Evolutionary conservation across 2,113 vertebrate genomes (phyloP), one percentile per base, ranked within the genome.

Genomic region (Corvus cornix): DNA sequence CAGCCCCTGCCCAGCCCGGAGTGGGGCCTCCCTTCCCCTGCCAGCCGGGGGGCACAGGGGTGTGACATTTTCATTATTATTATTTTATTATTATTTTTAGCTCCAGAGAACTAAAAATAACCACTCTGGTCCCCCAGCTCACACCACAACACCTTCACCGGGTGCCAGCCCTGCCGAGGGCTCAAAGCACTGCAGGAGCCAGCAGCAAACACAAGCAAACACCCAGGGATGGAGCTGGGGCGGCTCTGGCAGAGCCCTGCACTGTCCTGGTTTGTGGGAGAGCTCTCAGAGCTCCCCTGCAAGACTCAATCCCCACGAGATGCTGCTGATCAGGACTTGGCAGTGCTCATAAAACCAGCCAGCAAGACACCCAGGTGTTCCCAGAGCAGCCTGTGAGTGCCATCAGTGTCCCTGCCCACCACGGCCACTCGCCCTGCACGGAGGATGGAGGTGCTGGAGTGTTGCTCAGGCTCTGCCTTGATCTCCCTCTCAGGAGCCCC

Each of bases 391-490:
- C 2, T n/a, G n/a, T 9, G 49, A 59, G 41, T 8, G 35, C 26
- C 56, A 11, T 3, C 12, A 21, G 48, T 24, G 30, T 7, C 24
- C 39, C 56, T 72, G 44, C 27, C 33, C 24, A 9, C 22, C 55
- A 21, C 0, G 16, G 63, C 35, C 44, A 30, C 16, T 13, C 13
- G 44, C 51, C 26, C 55, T 33, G 46, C 27, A 7, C 0, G 1
- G 53, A 27, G n/a, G 22, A 49, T 22, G 59, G 79, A 63, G 24
- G 16, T 0, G 6, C 35, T 15, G 41, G 41, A 77, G 28, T 13
- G 30, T 4, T 60, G 24, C 59, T 77, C 18, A 8, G 37, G 21
- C 15, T 60, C 31, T 77, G 64, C 4, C 37, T 30, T 74, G 46
- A n/a, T 39, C 19, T 55, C 37, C 35, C 48, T 63, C 35, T 3